Evolutionary conservation across 2,113 vertebrate genomes (phyloP).

Genomic region (Labeo catla): DNA sequence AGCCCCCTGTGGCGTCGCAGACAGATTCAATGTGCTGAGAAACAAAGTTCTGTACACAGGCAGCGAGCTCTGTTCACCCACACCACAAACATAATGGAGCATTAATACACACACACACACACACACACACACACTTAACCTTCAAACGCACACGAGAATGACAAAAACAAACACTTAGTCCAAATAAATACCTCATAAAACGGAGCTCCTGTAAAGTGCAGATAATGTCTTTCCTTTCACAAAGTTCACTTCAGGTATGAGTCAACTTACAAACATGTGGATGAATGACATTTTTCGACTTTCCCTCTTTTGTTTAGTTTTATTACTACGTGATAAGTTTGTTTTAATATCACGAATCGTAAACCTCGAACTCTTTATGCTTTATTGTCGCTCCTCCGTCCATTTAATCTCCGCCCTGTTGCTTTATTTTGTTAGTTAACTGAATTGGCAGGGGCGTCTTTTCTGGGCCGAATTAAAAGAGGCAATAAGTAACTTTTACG

Average conservation of each 20-base stretch:
- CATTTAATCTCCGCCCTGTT: slow-evolving; percentile 38
- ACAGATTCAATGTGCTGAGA: slow-evolving; percentile 67
- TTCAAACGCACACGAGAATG: slow-evolving; percentile 29
- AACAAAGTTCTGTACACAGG: slow-evolving; percentile 56
- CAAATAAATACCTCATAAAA: neutral
- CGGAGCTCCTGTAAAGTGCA: neutral
- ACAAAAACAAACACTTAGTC: neutral
- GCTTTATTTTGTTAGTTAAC: slow-evolving; percentile 47
- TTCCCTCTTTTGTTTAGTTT: neutral
- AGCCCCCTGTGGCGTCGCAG: slow-evolving; percentile 59
- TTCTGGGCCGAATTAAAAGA: slow-evolving; percentile 62
- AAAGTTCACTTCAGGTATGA: neutral
- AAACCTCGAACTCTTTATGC: neutral
- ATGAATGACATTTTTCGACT: neutral
- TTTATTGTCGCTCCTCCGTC: slow-evolving; percentile 29
- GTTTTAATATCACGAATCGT: neutral
- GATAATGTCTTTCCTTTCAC: neutral
- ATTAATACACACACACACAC: slow-evolving; percentile 55
- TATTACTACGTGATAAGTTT: slow-evolving; percentile 12
- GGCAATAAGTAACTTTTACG: slow-evolving; percentile 73
- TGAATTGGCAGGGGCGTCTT: slow-evolving; percentile 48
- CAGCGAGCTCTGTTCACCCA: slow-evolving; percentile 48
- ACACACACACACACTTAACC: slow-evolving; percentile 40
- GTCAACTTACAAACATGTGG: neutral
- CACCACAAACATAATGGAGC: slow-evolving; percentile 60